Conservation (phyloP, 2,888 invertebrate genomes). For the Isotomurus palustris region DNA sequence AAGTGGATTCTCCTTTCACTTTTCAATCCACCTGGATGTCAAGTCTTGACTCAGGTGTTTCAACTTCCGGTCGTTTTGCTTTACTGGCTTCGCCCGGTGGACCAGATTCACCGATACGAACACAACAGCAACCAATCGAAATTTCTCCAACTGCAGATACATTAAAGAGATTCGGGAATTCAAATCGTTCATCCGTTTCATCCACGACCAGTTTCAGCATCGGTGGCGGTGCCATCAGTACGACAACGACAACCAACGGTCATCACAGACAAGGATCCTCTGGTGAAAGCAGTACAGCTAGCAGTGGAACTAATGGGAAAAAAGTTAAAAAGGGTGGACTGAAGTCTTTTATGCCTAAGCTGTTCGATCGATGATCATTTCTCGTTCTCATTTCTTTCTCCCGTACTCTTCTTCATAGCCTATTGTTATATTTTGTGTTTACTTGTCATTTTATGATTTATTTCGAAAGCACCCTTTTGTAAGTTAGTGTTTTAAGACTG, state of each 20-base stretch:
- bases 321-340: constrained; percentile 38
- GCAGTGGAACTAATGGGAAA: constrained; percentile 20
- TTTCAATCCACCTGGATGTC: constrained; percentile 18
- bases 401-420: no score
- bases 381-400: no score
- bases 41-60: constrained; percentile 18
- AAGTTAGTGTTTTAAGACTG: no score
- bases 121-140: background rate
- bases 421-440: no score
- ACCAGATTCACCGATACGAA: background rate
- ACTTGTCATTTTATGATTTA: no score
- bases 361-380: constrained; percentile 40
- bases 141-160: background rate
- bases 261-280: no score
- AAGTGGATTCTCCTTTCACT: constrained; percentile 25
- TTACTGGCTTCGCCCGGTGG: constrained; percentile 29
- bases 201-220: no score
- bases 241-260: constrained; percentile 20
- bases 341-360: constrained; percentile 41
- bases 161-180: no score
- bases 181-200: background rate
- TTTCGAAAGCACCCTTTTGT: no score
- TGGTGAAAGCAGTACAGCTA: constrained; percentile 16
- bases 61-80: constrained; percentile 33
- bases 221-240: no score